Evolutionary conservation across 2,113 vertebrate species (phyloP), one percentile per base, ranked within the genome.

Genomic region (Octodon degus): DNA sequence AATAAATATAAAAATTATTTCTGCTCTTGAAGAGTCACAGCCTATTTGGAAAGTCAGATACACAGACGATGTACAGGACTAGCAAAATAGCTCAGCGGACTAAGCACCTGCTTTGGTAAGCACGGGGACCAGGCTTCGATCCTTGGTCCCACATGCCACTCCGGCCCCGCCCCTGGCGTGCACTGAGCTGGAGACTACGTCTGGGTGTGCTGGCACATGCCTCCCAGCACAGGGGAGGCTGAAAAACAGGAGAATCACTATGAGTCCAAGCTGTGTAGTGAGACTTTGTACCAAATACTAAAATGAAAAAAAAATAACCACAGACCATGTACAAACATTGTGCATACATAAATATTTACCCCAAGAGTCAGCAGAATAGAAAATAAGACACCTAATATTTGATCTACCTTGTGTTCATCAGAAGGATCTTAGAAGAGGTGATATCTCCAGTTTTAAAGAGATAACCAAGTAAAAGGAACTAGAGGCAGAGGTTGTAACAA

Each of bases 21-120:
- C 40, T 85, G 32, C 22, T 74, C 16, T 86, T 85, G 47, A 95
- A 91, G 25, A 86, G 55, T 87, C 63, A 58, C 4, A 60, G 70
- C 17, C 74, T 86, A 37, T 72, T 94, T 93, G 79, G 24, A 85
- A 97, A 93, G 60, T 95, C 55, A 87, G 55, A 37, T 83, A 53
- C 37, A 3, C 43, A 94, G 19, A 55, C 32, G 34, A 63, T 7
- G 4, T 47, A 5, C 25, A 62, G 22, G 55, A 14, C 55, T 16
- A 55, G 55, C 55, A 55, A 55, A 55, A 55, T 55, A 55, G 55
- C 55, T 55, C 55, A 55, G 13, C 2, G 55, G 55, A 55, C 16
- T 55, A 55, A 55, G 55, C 14, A 55, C 55, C 14, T 55, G 55
- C 55, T 55, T 55, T 55, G 55, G 13, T 16, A 55, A 55, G 55